Evolutionary conservation across 2,113 vertebrate genomes (phyloP).

Genomic region (Bagarius yarrelli): DNA sequence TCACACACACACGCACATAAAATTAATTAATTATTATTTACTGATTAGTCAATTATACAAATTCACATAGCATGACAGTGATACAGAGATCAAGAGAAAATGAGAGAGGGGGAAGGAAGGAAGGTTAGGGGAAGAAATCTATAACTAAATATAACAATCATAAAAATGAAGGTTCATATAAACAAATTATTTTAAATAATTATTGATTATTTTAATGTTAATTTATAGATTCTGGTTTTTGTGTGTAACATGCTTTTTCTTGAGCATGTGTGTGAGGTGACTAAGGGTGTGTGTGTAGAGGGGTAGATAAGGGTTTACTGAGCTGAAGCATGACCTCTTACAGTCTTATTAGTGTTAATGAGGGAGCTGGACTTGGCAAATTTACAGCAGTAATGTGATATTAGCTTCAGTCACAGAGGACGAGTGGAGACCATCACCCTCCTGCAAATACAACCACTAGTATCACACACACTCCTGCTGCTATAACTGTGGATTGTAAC

Average conservation of each 20-base stretch:
- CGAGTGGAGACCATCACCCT: slow-evolving; percentile 32
- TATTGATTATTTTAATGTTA: slow-evolving; percentile 16
- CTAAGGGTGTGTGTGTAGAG: slow-evolving; percentile 3
- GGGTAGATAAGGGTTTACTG: not conserved
- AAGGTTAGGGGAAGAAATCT: not conserved
- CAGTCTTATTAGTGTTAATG: slow-evolving; percentile 76
- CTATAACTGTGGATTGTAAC: not conserved
- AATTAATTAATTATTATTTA: not conserved
- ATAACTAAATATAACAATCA: not conserved
- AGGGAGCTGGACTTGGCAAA: slow-evolving; percentile 72
- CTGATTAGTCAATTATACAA: not conserved
- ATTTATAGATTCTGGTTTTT: slow-evolving; percentile 18
- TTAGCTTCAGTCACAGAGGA: slow-evolving; percentile 68
- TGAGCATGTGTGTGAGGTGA: slow-evolving; percentile 14
- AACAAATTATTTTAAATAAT: not conserved
- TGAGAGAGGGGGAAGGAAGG: not conserved
- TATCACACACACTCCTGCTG: slow-evolving; percentile 7
- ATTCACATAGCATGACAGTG: not conserved
- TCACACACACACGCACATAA: slow-evolving; percentile 24
- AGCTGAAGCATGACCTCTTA: slow-evolving; percentile 53
- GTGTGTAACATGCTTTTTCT: not conserved
- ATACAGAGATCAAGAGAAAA: not conserved
- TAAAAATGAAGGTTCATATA: not conserved
- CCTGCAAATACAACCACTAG: slow-evolving; percentile 11
- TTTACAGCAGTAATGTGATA: slow-evolving; percentile 77